Evolutionary conservation across 2,888 invertebrate species (phyloP), one percentile per base, ranked within the genome.

Genomic region (Hyposoter didymator): DNA sequence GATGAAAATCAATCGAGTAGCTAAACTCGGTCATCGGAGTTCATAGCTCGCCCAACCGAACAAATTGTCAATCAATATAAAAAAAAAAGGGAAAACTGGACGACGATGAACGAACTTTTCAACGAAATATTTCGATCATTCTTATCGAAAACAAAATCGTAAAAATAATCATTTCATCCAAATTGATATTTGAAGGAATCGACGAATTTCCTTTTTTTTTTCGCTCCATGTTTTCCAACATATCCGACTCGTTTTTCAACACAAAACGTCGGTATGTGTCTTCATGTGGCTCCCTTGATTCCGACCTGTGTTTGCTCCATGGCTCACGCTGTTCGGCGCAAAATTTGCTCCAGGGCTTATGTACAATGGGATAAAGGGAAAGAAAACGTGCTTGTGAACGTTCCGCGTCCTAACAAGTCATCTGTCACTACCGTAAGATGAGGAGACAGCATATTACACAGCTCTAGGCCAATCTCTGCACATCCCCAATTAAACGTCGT

Each of bases 391-490:
- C 32, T 62, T 52, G 43, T 10, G 39, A 67, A 78, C 49, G 52
- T 10, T 39, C 49, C 19, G 76, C 39, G 8, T 39, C 45, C 47
- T 64, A 64, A 75, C 49, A 43, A 67, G 39, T 76, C 49, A 62
- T 45, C 49, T 49, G 35, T 76, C 64, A 76, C 64, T 47, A 66
- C 32, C 47, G 10, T 22, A 17, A 64, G 52, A 39, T 17, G 39
- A 47, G 43, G 39, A 66, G 67, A 78, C 66, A 78, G 39, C 66
- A 43, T 52, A 67, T 78, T 67, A 67, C 67, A 67, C 14, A 47
- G 76, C 76, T 78, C 52, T 28, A 2, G 76, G 76, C 55, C 52
- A 78, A 78, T 78, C 76, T 52, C 52, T 39, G 28, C 76, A 66
- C 66, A 66, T 66, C 52, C 43, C 67, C 76, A 78, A 78, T 78